Evolutionary conservation across 2,888 invertebrate species (phyloP), one percentile per base, ranked within the genome.

Genomic region (Drosophila sordidapex): DNA sequence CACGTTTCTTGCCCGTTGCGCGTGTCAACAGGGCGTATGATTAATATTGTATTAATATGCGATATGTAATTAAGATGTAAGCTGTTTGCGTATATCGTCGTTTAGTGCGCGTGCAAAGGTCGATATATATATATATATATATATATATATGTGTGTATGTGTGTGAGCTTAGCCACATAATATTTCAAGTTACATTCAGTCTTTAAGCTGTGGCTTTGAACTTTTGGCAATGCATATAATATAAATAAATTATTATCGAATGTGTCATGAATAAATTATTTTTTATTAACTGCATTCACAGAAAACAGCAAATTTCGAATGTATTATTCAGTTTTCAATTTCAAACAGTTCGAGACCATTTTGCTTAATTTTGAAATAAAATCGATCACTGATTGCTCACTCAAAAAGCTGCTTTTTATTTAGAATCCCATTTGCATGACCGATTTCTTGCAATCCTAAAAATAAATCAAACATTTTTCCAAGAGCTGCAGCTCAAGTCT

Each of bases 1-100:
- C 82, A 84, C 82, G 76, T 75, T 70, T 69, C 80, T 74, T 68
- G 70, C 25, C 56, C 56, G 71, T 70, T 61, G 78, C 69, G 81
- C 79, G 84, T 83, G 87, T 82, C 89, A 90, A 90, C 90, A 75
- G 81, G 84, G 87, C 89, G 90, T 90, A 87, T 90, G 90, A 90
- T 87, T 90, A 87, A 87, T 87, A 87, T 86, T 89, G 89, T 90
- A 90, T 90, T 87, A 90, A 87, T 87, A 90, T 87, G 84, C 88
- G 88, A 88, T 88, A 89, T 85, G 90, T 85, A 85, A 85, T 85
- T 85, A 89, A 85, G 90, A 90, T 85, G 85, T 90, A 76, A 85
- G 90, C 84, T 87, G 73, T 79, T 82, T 82, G 82, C 63, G 61
- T 75, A 60, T 81, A 75, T 78, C 61, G 72, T 67, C 65, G 87